phyloP scores from a whole-genome alignment of 2,797 vertebrate genomes.

The Chrysocyon brachyurus region DNA sequence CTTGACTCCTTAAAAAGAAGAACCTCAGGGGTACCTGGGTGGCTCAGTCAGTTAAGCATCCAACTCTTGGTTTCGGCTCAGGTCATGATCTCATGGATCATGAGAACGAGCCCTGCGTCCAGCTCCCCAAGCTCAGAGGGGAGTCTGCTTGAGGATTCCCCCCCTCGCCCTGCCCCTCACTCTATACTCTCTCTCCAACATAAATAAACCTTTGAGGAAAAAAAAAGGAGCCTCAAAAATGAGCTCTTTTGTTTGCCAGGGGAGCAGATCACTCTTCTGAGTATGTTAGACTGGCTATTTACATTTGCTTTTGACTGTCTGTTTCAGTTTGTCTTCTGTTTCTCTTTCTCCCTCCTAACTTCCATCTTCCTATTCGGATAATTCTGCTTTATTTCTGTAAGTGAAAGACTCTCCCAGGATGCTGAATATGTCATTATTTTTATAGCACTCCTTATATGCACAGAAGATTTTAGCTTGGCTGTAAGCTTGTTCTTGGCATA shows the following conservation, averaged over 20 bases:
- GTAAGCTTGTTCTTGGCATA: conserved; percentile 57
- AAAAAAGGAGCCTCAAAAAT: background rate
- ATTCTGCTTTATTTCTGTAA: conserved; percentile 35
- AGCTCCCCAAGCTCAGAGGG: background rate
- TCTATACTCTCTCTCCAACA: background rate
- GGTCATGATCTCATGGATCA: background rate
- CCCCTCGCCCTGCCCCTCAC: background rate
- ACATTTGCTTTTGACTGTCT: background rate
- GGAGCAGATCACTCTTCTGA: background rate
- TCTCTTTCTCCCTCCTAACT: background rate
- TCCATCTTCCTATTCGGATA: conserved; percentile 33
- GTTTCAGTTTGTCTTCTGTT: background rate
- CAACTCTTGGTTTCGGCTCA: background rate
- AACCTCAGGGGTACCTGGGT: background rate
- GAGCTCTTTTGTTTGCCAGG: background rate
- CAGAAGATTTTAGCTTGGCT: conserved; percentile 47
- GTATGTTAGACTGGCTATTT: background rate
- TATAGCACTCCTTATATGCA: background rate
- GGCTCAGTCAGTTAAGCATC: background rate
- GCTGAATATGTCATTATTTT: conserved; percentile 58
- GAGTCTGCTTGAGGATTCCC: background rate
- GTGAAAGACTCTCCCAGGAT: conserved; percentile 26
- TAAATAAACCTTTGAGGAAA: background rate
- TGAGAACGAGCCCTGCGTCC: background rate
- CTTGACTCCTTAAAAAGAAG: background rate